These are phyloP conservation scores for Philaethria dido DNA, from an alignment of 2,888 invertebrate genomes.

Conservation along the genomic window DNA sequence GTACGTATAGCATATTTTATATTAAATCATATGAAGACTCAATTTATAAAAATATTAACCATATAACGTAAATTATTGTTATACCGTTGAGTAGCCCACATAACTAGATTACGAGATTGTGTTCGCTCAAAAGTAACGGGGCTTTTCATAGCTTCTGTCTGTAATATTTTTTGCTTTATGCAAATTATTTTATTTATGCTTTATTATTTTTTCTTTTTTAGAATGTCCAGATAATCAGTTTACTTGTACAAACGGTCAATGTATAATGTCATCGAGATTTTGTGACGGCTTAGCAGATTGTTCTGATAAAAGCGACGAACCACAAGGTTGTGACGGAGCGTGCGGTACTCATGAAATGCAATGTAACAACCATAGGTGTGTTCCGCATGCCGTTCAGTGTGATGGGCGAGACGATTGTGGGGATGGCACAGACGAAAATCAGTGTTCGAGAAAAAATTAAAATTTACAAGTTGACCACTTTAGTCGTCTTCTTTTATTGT, in stretches of 20 bases:
- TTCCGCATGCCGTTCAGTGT: slow-evolving; percentile 84
- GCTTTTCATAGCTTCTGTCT: slow-evolving; percentile 38
- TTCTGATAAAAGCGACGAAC: slow-evolving; percentile 88
- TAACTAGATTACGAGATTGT: slow-evolving; percentile 68
- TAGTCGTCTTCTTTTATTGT: slow-evolving; percentile 4
- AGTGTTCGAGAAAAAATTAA: slow-evolving; percentile 58
- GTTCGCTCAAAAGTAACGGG: slow-evolving; percentile 66
- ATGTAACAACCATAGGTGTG: slow-evolving; percentile 84
- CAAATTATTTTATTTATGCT: background rate
- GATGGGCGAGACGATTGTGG: slow-evolving; percentile 87
- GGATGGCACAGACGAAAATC: slow-evolving; percentile 87
- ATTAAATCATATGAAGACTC: background rate
- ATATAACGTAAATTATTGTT: slow-evolving; percentile 40
- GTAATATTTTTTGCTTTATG: background rate
- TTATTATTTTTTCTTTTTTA: no score
- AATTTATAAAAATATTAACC: slow-evolving; percentile 1
- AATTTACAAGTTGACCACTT: slow-evolving; percentile 8
- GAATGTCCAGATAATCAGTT: slow-evolving; percentile 77
- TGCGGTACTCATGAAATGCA: slow-evolving; percentile 81
- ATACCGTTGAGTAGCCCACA: slow-evolving; percentile 59
- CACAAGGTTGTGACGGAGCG: slow-evolving; percentile 78
- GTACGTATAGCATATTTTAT: slow-evolving; percentile 63
- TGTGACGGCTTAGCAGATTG: slow-evolving; percentile 89
- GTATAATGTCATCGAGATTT: slow-evolving; percentile 85
- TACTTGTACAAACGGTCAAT: slow-evolving; percentile 86